Conservation (phyloP, 2,797 vertebrate species). For the Tragelaphus eurycerus region DNA sequence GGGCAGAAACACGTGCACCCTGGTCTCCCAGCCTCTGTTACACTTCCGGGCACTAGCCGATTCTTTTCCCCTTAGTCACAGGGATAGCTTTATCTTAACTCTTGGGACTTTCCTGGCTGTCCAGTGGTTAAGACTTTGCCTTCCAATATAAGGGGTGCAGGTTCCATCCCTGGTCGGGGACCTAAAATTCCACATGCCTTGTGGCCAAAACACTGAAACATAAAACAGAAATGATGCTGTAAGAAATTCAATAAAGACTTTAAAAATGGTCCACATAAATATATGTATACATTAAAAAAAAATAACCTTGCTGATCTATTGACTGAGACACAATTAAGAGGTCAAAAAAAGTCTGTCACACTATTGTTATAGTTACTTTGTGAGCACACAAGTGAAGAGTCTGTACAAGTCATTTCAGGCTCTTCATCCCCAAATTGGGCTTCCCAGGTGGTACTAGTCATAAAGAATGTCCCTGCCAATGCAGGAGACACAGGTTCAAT, state of each 20-base stretch:
- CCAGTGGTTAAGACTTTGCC: background rate
- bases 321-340: background rate
- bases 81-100: too few species aligned
- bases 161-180: background rate
- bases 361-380: background rate
- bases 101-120: background rate
- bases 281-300: background rate
- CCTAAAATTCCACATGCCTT: background rate
- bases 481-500: background rate
- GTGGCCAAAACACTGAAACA: background rate
- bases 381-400: rapidly evolving
- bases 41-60: rapidly evolving
- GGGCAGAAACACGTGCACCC: rapidly evolving
- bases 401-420: background rate
- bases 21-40: background rate
- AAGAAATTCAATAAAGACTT: background rate
- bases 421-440: background rate
- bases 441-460: background rate
- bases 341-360: background rate
- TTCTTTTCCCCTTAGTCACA: background rate
- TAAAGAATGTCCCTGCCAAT: background rate
- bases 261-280: background rate
- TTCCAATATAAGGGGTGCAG: background rate
- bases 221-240: background rate
- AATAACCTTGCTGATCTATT: background rate